Evolutionary conservation across 2,797 vertebrate genomes (phyloP), one percentile per base, ranked within the genome.

Genomic region (Oophaga sylvatica): DNA sequence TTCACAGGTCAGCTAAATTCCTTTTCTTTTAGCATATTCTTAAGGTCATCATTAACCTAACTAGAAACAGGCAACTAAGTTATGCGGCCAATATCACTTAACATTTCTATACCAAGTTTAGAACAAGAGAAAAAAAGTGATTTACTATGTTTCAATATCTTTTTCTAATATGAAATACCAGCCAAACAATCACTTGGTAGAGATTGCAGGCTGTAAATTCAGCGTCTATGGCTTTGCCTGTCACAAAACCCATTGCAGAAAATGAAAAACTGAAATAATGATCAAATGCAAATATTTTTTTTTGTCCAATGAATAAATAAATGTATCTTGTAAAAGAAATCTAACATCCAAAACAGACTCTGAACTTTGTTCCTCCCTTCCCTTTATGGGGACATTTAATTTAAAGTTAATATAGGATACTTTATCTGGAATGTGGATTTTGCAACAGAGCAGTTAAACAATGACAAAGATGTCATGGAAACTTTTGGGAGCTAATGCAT

Each of bases 11-110:
- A 76, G 81, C 83, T 75, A 57, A 88, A 88, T 88, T 88, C 79
- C 83, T 88, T 85, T 88, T 85, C 79, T 88, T 88, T 76, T 63
- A 85, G 82, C 77, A 85, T 88, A 81, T 88, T 88, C 57, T 26
- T 75, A 88, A 85, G 45, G 78, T 81, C 79, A 85, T 81, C 79
- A 85, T 85, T 88, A 88, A 85, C 70, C 68, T 81, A 85, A 88
- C 45, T 80, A 80, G 81, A 88, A 88, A 84, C 83, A 81, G 83
- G 78, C 83, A 85, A 31, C 77, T 59, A 85, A 80, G 87, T 76
- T 84, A 84, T 88, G 87, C 83, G 85, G 87, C 77, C 87, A 88
- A 88, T 88, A 81, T 88, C 79, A 85, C 82, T 81, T 84, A 80
- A 80, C 56, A 87, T 87, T 83, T 82, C 59, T 87, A 78, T 83